Evolutionary conservation across 2,113 vertebrate genomes (phyloP), one percentile per base, ranked within the genome.

Genomic region (Gnathonemus echidnorhynchus): DNA sequence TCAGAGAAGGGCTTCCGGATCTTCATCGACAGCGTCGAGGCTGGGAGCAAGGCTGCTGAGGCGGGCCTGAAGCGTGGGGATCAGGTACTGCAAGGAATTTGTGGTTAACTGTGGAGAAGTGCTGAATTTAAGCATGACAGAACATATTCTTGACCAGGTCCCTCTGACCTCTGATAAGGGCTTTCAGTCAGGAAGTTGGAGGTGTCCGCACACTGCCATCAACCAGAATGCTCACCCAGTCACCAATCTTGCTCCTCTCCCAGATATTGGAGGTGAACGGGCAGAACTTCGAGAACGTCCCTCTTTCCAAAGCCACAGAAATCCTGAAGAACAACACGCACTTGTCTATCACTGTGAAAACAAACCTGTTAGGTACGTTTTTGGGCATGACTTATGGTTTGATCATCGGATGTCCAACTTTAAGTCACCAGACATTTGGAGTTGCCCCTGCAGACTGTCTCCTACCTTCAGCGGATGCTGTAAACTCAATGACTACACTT

Each of bases 281-380:
- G 89, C 98, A 99, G 95, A 99, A 99, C 92, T 99, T 99, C 93
- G 98, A 99, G 96, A 99, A 99, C 86, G 97, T 99, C 93, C 98
- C 98, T 93, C 96, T 99, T 92, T 97, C 95, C 91, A 99, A 99
- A 97, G 98, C 98, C 94, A 98, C 98, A 90, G 98, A 99, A 96
- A 99, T 99, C 93, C 97, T 99, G 93, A 97, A 97, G 95, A 99
- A 99, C 96, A 99, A 99, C 95, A 99, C 98, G 35, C 98, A 99
- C 94, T 94, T 99, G 93, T 99, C 98, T 90, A 98, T 99, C 96
- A 99, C 98, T 98, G 98, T 99, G 97, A 99, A 99, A 97, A 99
- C 98, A 77, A 99, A 99, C 92, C 96, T 99, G 91, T 97, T 99
- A 95, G 98, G 98, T 99, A 95, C 3, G 89, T 45, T 27, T 27